Conservation (phyloP, 1,140 invertebrate genomes). For the Brachionus rotundiformis region DNA sequence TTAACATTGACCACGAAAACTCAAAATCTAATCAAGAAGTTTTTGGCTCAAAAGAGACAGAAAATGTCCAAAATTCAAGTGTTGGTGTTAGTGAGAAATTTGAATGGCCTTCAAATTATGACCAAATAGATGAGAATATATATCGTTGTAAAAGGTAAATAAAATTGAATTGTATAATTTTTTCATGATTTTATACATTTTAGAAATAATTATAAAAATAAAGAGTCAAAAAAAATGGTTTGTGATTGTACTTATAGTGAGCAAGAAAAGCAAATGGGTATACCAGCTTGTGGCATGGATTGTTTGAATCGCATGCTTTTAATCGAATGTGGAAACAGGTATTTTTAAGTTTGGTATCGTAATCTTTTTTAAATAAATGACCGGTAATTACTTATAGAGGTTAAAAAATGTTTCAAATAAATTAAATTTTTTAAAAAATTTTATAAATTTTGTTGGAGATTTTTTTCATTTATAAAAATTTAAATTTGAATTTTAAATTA, state of each 20-base stretch:
- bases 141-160: slow-evolving; percentile 1
- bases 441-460: too few relatives aligned
- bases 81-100: not conserved
- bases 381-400: too few relatives aligned
- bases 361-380: too few relatives aligned
- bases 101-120: not conserved
- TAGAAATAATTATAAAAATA: slow-evolving; percentile 19
- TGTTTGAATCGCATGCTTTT: slow-evolving; percentile 93
- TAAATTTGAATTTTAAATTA: too few relatives aligned
- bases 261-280: slow-evolving; percentile 75
- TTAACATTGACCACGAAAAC: not conserved
- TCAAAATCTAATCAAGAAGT: not conserved
- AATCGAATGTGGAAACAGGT: slow-evolving; percentile 78
- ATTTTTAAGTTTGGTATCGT: too few relatives aligned
- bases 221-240: slow-evolving; percentile 74
- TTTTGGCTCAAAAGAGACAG: not conserved
- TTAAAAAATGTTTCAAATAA: too few relatives aligned
- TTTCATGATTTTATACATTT: not conserved
- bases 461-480: too few relatives aligned
- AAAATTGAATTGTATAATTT: not conserved
- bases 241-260: slow-evolving; percentile 92
- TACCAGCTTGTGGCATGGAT: slow-evolving; percentile 87
- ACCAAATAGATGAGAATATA: slow-evolving; percentile 21
- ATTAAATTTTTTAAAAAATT: too few relatives aligned
- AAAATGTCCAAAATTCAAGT: not conserved